phyloP scores from a whole-genome alignment of 2,888 invertebrate species.

The Baronia brevicornis region DNA sequence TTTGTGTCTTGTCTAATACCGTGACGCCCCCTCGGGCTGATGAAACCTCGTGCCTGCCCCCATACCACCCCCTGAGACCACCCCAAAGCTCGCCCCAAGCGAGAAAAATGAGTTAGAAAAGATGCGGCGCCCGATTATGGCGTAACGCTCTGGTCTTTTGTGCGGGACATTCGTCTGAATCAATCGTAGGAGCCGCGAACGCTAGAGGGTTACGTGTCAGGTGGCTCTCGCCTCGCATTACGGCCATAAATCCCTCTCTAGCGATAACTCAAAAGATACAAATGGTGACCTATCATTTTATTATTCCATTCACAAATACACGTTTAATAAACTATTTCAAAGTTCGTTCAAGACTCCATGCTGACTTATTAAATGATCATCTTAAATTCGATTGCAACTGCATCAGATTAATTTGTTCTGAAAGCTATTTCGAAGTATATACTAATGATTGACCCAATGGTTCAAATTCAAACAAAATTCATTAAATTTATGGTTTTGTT shows the following conservation, averaged over 20 bases:
- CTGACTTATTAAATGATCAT: no score
- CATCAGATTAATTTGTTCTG: no score
- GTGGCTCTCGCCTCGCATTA: constrained; percentile 26
- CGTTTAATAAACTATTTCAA: no score
- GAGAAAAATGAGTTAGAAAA: constrained; percentile 77
- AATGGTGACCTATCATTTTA: constrained; percentile 7
- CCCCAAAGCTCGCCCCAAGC: constrained; percentile 45
- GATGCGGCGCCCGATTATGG: constrained; percentile 72
- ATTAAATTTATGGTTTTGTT: no score
- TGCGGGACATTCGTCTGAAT: constrained; percentile 64
- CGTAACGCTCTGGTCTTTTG: constrained; percentile 61
- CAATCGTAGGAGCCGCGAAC: constrained; percentile 49
- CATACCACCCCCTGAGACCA: constrained; percentile 25
- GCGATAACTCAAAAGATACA: constrained; percentile 25
- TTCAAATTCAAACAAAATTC: no score
- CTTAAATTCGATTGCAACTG: no score
- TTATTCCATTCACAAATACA: background rate
- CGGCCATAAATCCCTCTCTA: constrained; percentile 33
- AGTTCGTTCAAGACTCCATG: no score
- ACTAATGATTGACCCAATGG: no score
- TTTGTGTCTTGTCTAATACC: constrained; percentile 75
- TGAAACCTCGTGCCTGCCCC: constrained; percentile 43
- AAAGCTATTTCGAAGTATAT: no score
- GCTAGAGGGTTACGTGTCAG: constrained; percentile 40
- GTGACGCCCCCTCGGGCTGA: constrained; percentile 65